phyloP scores from a whole-genome alignment of 1,140 invertebrate species.

The Pteromalus puparum region DNA sequence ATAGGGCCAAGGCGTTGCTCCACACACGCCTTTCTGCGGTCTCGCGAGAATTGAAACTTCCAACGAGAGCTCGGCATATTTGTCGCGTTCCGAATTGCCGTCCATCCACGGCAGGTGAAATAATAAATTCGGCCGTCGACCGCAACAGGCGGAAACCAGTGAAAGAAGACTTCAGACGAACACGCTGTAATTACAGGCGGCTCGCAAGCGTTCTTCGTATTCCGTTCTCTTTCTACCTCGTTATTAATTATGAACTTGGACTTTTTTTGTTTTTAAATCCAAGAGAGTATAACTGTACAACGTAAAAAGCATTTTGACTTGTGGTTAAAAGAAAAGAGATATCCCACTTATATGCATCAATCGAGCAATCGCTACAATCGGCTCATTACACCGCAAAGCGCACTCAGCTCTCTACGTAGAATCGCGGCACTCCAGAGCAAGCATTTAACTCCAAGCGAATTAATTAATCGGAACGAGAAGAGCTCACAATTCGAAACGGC shows the following conservation, averaged over 20 bases:
- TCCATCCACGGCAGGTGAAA: not conserved
- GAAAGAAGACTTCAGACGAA: not conserved
- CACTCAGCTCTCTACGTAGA: not conserved
- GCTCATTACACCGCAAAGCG: not conserved
- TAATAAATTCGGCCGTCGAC: not conserved
- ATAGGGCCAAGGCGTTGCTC: slow-evolving; percentile 28
- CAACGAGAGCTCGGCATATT: slow-evolving; percentile 67
- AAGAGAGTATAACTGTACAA: too few relatives aligned
- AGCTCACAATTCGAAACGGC: slow-evolving; percentile 48
- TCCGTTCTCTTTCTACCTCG: not conserved
- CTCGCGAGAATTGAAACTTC: slow-evolving; percentile 63
- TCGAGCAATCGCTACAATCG: too few relatives aligned
- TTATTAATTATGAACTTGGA: not conserved
- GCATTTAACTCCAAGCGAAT: slow-evolving; percentile 29
- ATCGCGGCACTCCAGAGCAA: not conserved
- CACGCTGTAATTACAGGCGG: slow-evolving; percentile 45
- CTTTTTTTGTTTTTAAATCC: too few relatives aligned
- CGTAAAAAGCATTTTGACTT: too few relatives aligned
- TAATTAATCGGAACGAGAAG: slow-evolving; percentile 37
- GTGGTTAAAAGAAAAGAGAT: too few relatives aligned
- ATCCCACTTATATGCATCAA: too few relatives aligned
- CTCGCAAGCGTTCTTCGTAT: slow-evolving; percentile 37
- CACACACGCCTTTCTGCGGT: slow-evolving; percentile 47
- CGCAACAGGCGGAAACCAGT: not conserved
- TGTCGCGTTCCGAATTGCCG: slow-evolving; percentile 54